Evolutionary conservation across 1,140 invertebrate genomes (phyloP).

Genomic region (Charaxes varanes): DNA sequence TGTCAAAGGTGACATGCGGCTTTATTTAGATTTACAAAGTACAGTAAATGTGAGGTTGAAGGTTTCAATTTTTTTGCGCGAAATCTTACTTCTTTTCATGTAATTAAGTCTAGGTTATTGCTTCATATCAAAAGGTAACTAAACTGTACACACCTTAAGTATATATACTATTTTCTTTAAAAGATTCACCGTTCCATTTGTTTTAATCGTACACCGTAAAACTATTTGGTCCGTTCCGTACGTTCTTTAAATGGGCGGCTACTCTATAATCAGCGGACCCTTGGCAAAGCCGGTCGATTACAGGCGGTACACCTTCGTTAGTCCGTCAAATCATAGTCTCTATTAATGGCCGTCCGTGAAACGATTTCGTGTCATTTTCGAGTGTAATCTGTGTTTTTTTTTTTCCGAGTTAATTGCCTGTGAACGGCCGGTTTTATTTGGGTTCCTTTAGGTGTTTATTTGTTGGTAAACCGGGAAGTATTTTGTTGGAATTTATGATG

Average conservation of each 20-base stretch:
- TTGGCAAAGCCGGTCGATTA: conserved; percentile 39
- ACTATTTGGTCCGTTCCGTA: conserved; percentile 2
- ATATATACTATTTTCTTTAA: not conserved
- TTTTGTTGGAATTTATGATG: too few species aligned
- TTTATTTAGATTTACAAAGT: too few species aligned
- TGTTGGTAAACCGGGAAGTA: too few species aligned
- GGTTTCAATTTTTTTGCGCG: too few species aligned
- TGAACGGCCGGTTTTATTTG: conserved; percentile 23
- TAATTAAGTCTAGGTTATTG: too few species aligned
- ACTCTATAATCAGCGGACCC: conserved; percentile 52
- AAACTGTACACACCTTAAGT: too few species aligned
- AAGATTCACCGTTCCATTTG: conserved; percentile 5
- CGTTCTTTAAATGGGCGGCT: conserved; percentile 37
- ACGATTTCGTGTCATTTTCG: conserved; percentile 52
- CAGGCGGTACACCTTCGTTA: conserved; percentile 50
- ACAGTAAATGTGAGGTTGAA: too few species aligned
- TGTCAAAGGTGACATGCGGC: too few species aligned
- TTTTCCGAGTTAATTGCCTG: conserved; percentile 37
- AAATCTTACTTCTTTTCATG: too few species aligned
- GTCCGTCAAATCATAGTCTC: conserved; percentile 56
- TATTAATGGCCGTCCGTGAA: conserved; percentile 23
- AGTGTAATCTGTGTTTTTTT: conserved; percentile 16
- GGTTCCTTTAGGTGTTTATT: too few species aligned
- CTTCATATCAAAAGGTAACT: too few species aligned
- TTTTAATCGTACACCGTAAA: conserved; percentile 4